Conservation (phyloP, 2,113 vertebrate species). For the Chamaetylas fuelleborni region DNA sequence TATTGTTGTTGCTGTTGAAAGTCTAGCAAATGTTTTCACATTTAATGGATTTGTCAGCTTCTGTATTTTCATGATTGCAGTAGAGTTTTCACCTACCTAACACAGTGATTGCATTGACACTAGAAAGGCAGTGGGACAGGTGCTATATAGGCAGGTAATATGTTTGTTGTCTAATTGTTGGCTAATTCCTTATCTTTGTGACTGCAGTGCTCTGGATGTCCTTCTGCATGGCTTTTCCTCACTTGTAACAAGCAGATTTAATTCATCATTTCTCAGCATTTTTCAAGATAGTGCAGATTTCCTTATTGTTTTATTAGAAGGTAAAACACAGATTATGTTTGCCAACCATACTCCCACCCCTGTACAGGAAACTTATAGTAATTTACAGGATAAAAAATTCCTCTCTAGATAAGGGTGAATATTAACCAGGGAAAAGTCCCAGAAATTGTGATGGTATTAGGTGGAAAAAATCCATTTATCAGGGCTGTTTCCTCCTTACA, state of each 20-base stretch:
- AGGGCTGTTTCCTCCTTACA: not conserved
- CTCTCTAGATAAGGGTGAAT: not conserved
- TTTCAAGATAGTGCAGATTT: not conserved
- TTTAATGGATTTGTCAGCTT: not conserved
- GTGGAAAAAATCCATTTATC: not conserved
- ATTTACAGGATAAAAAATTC: not conserved
- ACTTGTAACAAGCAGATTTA: not conserved
- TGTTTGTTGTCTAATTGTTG: not conserved
- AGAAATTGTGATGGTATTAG: not conserved
- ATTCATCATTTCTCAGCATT: not conserved
- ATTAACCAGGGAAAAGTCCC: not conserved
- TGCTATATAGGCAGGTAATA: not conserved
- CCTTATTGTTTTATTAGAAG: not conserved
- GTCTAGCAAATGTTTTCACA: not conserved
- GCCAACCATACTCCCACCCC: not conserved
- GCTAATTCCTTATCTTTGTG: not conserved
- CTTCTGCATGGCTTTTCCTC: not conserved
- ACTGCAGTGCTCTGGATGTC: not conserved
- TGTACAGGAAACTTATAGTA: not conserved
- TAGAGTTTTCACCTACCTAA: not conserved
- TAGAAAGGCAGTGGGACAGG: not conserved
- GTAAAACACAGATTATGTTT: fast-evolving
- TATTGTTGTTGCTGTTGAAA: not conserved
- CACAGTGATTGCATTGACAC: not conserved
- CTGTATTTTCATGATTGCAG: not conserved